These are phyloP conservation scores for Struthidea cinerea DNA, from an alignment of 2,113 vertebrate genomes.

Conservation along the genomic window DNA sequence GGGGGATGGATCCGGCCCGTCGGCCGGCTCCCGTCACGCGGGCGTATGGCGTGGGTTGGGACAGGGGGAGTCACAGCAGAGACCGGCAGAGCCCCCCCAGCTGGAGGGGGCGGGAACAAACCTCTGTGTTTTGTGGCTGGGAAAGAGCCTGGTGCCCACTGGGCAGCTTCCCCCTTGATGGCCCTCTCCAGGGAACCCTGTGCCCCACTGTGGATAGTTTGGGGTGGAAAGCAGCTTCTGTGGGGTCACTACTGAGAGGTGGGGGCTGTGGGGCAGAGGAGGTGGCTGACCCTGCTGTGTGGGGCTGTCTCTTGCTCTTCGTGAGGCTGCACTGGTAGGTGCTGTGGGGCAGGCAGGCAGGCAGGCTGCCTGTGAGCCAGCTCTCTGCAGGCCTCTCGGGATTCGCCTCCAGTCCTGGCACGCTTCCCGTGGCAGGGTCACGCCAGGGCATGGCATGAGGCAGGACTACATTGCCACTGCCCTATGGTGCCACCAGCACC, in stretches of 20 bases:
- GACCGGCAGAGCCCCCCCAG: neutral
- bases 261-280: neutral
- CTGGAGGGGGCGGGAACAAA: neutral
- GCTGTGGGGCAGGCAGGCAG: neutral
- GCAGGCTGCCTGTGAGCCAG: neutral
- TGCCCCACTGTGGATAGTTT: neutral
- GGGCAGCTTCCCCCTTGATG: neutral
- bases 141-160: neutral
- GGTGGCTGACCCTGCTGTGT: neutral
- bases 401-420: constrained; percentile 25
- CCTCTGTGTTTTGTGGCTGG: neutral
- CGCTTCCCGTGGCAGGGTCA: neutral
- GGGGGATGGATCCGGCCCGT: neutral
- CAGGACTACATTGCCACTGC: accelerated
- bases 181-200: neutral
- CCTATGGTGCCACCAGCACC: neutral
- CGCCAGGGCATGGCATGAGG: neutral
- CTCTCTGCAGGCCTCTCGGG: neutral
- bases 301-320: accelerated
- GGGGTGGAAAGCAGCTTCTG: neutral
- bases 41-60: neutral
- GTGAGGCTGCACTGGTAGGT: neutral
- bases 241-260: neutral
- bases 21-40: neutral
- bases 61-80: neutral